Evolutionary conservation across 1,140 invertebrate species (phyloP), one percentile per base, ranked within the genome.

Genomic region (Popillia japonica): DNA sequence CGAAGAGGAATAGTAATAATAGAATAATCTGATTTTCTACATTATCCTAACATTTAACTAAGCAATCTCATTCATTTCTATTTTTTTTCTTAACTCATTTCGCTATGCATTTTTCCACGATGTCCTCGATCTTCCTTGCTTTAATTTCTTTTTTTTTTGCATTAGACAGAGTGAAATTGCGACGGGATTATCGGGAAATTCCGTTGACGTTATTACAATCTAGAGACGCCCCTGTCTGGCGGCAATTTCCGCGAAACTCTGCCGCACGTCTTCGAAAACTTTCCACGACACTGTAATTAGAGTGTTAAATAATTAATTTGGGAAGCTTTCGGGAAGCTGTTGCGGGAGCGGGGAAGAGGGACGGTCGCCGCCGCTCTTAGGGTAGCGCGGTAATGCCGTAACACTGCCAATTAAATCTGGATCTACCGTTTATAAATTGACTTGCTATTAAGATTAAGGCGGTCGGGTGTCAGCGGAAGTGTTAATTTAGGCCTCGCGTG

Each of bases 301-400:
- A 79, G 48, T 40, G 34, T 48, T 77, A 77, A 80, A 80, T 80
- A 80, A 80, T 80, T 80, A 80, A 80, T 80, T 40, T 72, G 34
- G 22, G 23, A 40, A 72, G 34, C 64, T 40, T 17, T 34, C 11
- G 17, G 77, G 68, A 17, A 75, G 17, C 68, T 34, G 48, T 3
- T 0, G 48, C 0, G 48, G 48, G 48, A 6, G 48, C 1, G 9
- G 4, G 0, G 14, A 14, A 17, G 2, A 55, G 48, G 9, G 4
- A 17, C 0, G 14, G 14, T 6, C 0, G 48, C 14, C 17, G 48
- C 48, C 48, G 48, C 27, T 34, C 4, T 34, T 34, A 34, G 27
- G 27, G 27, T 34, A 34, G 27, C 27, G 27, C 4, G 27, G 27
- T 34, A 34, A 34, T 34, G 27, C 48, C 14, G 17, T 55, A 78